A percentile compares a stretch with the other conserved stretches of the same genome.
phyloP scores from a whole-genome alignment of 2,888 invertebrate species.

The Pristionchus maxplancki region DNA sequence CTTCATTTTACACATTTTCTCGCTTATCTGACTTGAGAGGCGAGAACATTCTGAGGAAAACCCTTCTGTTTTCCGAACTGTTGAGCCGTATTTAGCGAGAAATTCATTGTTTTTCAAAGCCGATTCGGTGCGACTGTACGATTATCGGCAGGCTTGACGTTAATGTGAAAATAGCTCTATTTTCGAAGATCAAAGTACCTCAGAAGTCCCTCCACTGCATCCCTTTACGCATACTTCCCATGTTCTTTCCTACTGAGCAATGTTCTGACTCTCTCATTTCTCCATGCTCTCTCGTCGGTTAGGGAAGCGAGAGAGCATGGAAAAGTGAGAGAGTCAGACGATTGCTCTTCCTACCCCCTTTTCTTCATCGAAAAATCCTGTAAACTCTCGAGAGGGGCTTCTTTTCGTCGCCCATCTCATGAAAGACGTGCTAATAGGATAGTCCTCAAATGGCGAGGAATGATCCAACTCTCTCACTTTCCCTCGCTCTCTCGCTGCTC shows the following conservation, averaged over 20 bases:
- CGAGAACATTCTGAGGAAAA: no score
- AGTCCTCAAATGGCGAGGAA: neutral
- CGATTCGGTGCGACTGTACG: neutral
- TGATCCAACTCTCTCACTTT: neutral
- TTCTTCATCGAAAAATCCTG: slow-evolving; percentile 4
- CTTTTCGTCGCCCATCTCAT: no score
- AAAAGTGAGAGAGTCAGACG: no score
- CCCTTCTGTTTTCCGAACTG: no score
- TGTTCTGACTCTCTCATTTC: no score
- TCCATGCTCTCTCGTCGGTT: no score
- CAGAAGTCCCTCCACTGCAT: neutral
- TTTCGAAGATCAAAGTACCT: neutral
- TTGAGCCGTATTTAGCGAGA: neutral
- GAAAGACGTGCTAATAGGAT: neutral
- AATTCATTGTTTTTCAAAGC: neutral
- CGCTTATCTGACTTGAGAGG: neutral
- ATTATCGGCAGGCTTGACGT: neutral
- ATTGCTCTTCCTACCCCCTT: neutral
- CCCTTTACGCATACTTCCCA: neutral
- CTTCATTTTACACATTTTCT: neutral
- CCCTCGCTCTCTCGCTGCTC: neutral
- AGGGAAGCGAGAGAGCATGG: no score
- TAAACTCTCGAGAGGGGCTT: neutral
- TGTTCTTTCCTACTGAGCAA: no score
- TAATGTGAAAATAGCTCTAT: neutral